These are phyloP conservation scores for Dermolepida albohirtum DNA, from an alignment of 2,888 invertebrate species.

Conservation along the genomic window DNA sequence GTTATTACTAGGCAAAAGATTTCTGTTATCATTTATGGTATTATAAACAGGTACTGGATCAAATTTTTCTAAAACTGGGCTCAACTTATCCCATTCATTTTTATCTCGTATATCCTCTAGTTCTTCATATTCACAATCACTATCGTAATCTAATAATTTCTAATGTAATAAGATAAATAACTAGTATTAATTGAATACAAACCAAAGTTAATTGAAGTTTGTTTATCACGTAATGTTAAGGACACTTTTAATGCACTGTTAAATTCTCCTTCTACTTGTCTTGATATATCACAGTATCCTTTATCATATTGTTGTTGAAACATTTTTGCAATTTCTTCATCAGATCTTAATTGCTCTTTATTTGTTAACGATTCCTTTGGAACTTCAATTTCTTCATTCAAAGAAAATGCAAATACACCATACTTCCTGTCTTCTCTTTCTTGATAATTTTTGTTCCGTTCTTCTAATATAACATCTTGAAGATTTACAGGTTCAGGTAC, in stretches of 20 bases:
- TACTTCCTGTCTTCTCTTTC: conserved; percentile 70
- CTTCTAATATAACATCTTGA: conserved; percentile 92
- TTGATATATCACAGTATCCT: conserved; percentile 80
- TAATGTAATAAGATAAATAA: too few relatives aligned
- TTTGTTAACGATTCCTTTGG: conserved; percentile 62
- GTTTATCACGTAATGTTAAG: too few relatives aligned
- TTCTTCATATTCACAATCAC: conserved; percentile 68
- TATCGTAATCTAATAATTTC: conserved; percentile 46
- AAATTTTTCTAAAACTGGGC: conserved; percentile 77
- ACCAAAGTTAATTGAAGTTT: too few relatives aligned
- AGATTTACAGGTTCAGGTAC: conserved; percentile 74
- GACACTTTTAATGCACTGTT: too few relatives aligned
- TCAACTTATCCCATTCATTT: conserved; percentile 82
- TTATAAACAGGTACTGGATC: conserved; percentile 79
- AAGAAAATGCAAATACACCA: too few relatives aligned
- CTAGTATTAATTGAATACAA: too few relatives aligned
- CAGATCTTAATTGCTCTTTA: conserved; percentile 66
- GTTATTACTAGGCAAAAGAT: too few relatives aligned
- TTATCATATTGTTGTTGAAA: conserved; percentile 91
- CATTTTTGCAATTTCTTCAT: conserved; percentile 85
- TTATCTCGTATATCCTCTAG: conserved; percentile 67
- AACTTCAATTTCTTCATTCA: too few relatives aligned
- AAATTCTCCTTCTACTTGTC: too few relatives aligned
- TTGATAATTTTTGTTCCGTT: conserved; percentile 82
- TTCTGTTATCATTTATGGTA: conserved; percentile 32